Conservation (phyloP, 1,140 invertebrate species). For the Ceratosolen fusciceps region DNA sequence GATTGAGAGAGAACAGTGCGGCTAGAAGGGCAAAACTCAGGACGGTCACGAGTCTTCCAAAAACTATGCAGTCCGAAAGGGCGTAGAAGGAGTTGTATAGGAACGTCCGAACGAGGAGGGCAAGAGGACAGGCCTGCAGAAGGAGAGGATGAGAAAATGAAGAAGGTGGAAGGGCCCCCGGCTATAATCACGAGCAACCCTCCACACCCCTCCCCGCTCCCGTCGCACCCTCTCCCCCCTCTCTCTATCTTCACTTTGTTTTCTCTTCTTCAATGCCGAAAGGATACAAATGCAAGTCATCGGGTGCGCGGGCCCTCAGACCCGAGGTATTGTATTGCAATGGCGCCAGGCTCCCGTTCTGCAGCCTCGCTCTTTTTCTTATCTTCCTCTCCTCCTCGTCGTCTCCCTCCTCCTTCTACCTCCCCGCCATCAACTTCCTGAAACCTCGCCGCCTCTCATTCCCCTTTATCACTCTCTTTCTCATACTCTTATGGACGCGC, state of each 20-base stretch:
- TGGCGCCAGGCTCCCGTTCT: slow-evolving; percentile 70
- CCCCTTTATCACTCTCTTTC: neutral
- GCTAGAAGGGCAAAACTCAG: neutral
- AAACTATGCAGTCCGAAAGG: neutral
- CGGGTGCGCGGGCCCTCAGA: slow-evolving; percentile 49
- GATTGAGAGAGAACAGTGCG: neutral
- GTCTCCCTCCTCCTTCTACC: slow-evolving; percentile 47
- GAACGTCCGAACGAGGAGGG: neutral
- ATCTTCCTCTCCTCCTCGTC: slow-evolving; percentile 47
- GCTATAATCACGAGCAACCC: slow-evolving; percentile 62
- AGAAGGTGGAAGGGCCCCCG: slow-evolving; percentile 55
- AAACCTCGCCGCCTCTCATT: neutral
- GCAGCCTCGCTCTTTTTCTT: slow-evolving; percentile 42
- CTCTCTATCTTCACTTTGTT: neutral
- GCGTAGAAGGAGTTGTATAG: neutral
- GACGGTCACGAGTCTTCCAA: neutral
- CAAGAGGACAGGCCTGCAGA: neutral
- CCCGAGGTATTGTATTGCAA: slow-evolving; percentile 65
- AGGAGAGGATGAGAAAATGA: slow-evolving; percentile 27
- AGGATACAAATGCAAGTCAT: slow-evolving; percentile 69
- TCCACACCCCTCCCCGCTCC: slow-evolving; percentile 47
- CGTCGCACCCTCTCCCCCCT: slow-evolving; percentile 51
- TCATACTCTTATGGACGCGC: neutral
- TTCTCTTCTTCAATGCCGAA: slow-evolving; percentile 14
- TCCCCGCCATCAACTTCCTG: neutral